phyloP scores from a whole-genome alignment of 2,888 invertebrate genomes.

The Cristatella mucedo region DNA sequence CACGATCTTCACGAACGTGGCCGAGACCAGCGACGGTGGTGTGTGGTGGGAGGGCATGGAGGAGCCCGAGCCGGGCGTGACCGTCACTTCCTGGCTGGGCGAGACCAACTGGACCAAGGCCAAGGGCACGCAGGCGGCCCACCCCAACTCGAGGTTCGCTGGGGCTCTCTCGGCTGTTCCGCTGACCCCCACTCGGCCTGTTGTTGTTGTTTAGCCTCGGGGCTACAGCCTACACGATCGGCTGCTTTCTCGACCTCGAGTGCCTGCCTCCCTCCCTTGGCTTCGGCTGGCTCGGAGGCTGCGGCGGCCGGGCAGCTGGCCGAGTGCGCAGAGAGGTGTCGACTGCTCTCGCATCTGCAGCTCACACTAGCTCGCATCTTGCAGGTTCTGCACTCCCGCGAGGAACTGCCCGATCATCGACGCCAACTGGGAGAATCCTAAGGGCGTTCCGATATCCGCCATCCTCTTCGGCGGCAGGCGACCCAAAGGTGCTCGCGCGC shows the following conservation, averaged over 20 bases:
- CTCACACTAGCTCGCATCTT: no score
- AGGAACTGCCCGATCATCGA: constrained; percentile 20
- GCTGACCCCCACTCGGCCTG: no score
- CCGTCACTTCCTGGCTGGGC: constrained; percentile 15
- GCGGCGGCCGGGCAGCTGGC: no score
- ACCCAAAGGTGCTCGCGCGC: constrained; percentile 17
- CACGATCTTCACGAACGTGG: constrained; percentile 23
- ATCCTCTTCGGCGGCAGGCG: constrained; percentile 21
- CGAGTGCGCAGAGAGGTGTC: no score
- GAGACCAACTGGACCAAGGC: constrained; percentile 15
- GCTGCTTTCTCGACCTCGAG: no score
- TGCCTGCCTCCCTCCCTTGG: no score
- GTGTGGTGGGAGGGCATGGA: constrained; percentile 23
- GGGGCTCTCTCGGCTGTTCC: no score
- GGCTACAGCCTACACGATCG: no score
- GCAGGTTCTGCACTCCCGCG: constrained; percentile 18
- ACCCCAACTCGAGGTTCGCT: constrained; percentile 17
- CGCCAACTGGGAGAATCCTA: constrained; percentile 18
- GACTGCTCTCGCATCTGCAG: no score
- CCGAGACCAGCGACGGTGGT: constrained; percentile 17
- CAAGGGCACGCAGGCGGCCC: constrained; percentile 16
- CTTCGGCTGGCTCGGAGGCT: no score
- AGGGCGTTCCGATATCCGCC: constrained; percentile 21
- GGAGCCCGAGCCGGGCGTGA: constrained; percentile 12
- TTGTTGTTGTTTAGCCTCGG: no score